Evolutionary conservation across 2,797 vertebrate species (phyloP).

Genomic region (Artibeus lituratus): DNA sequence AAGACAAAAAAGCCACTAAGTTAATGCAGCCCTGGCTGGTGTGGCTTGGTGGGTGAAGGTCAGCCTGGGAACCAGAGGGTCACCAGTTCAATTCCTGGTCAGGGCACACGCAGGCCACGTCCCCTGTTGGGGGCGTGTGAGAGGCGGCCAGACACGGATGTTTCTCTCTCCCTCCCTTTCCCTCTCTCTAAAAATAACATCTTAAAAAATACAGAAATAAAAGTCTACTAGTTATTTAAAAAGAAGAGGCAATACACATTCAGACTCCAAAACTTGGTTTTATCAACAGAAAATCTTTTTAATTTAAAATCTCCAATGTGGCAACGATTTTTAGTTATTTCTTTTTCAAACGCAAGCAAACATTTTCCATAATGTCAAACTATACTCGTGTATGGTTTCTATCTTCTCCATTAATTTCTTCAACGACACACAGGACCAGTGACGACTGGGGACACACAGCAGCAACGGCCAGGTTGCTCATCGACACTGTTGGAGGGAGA

Average conservation of each 20-base stretch:
- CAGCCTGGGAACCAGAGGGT: too few species aligned
- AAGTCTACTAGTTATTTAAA: too few species aligned
- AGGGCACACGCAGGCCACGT: too few species aligned
- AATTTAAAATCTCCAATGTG: neutral
- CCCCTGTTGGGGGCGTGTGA: too few species aligned
- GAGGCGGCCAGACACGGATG: too few species aligned
- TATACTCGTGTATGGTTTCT: neutral
- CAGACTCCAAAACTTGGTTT: neutral
- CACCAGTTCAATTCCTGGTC: too few species aligned
- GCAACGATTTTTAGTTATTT: neutral
- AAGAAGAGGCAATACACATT: too few species aligned
- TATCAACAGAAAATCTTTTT: neutral
- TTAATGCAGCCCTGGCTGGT: too few species aligned
- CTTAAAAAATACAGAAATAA: too few species aligned
- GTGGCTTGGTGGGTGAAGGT: too few species aligned
- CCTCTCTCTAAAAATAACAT: too few species aligned
- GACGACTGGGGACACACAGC: neutral
- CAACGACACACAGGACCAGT: rapidly evolving
- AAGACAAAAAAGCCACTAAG: neutral
- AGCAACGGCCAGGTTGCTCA: neutral
- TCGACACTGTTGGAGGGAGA: neutral
- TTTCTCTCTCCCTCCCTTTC: too few species aligned
- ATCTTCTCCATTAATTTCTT: neutral
- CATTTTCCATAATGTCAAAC: neutral
- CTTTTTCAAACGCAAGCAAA: neutral